phyloP scores from a whole-genome alignment of 2,113 vertebrate genomes.

The Ictidomys tridecemlineatus region DNA sequence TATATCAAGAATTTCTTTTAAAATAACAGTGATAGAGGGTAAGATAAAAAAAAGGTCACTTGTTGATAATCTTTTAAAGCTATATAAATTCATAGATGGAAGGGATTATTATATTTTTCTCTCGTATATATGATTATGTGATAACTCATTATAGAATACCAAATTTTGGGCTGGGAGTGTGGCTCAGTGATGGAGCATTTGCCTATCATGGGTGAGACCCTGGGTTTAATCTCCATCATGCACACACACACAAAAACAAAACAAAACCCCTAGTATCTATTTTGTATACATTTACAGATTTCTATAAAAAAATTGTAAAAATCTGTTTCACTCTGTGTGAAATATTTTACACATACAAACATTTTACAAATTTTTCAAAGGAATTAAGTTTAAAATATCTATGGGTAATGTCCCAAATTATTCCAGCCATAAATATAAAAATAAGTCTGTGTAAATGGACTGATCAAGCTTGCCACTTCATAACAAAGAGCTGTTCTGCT shows the following conservation, averaged over 20 bases:
- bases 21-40: background rate
- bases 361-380: constrained; percentile 39
- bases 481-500: constrained; percentile 40
- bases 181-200: too few relatives aligned
- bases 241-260: too few relatives aligned
- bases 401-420: background rate
- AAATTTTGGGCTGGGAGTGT: background rate
- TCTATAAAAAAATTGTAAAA: background rate
- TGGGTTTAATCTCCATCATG: too few relatives aligned
- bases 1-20: constrained; percentile 6
- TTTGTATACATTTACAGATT: background rate
- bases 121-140: background rate
- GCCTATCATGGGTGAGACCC: too few relatives aligned
- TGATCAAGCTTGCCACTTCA: background rate
- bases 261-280: constrained; percentile 22
- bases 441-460: background rate
- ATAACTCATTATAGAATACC: constrained; percentile 34
- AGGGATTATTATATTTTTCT: background rate
- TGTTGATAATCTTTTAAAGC: background rate
- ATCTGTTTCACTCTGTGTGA: background rate
- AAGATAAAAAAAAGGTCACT: constrained; percentile 52
- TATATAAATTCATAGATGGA: background rate
- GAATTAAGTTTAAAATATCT: constrained; percentile 4
- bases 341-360: background rate
- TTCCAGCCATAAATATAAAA: background rate